Conservation (phyloP, 2,888 invertebrate species). For the Hermaeophaga mercurialis region DNA sequence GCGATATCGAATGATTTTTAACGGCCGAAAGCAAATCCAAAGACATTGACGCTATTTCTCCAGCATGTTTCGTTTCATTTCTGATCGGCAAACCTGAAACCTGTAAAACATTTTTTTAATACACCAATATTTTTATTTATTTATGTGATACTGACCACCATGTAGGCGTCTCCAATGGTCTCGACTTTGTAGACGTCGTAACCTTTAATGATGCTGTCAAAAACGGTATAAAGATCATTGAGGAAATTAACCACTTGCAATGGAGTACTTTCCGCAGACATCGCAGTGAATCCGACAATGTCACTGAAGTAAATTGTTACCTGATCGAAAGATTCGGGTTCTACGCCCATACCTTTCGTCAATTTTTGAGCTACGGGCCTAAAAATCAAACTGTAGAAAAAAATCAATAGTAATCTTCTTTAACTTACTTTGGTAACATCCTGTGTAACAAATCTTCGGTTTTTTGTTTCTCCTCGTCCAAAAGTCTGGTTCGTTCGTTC, state of each 20-base stretch:
- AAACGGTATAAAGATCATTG: constrained; percentile 96
- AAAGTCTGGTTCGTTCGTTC: constrained; percentile 84
- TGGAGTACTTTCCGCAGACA: constrained; percentile 94
- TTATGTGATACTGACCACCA: constrained; percentile 64
- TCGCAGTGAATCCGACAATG: constrained; percentile 94
- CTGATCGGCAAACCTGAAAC: constrained; percentile 87
- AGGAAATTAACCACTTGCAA: constrained; percentile 90
- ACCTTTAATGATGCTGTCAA: constrained; percentile 94
- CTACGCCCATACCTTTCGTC: constrained; percentile 86
- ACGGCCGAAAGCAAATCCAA: constrained; percentile 84
- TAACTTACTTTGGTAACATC: constrained; percentile 86
- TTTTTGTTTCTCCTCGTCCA: constrained; percentile 91
- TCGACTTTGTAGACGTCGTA: constrained; percentile 99
- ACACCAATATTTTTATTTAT: too few species aligned
- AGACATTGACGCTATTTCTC: constrained; percentile 93
- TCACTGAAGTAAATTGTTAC: constrained; percentile 98
- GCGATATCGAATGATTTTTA: constrained; percentile 85
- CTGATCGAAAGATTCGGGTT: constrained; percentile 90
- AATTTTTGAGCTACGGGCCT: constrained; percentile 87
- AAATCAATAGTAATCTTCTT: neutral
- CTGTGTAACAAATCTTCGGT: constrained; percentile 90
- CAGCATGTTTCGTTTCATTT: constrained; percentile 85
- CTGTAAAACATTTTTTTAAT: too few species aligned
- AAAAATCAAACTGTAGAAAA: constrained; percentile 34
- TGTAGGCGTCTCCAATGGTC: constrained; percentile 86